Base-by-base conservation (phyloP, 2,113 vertebrate species). In the Salminus brasiliensis region DNA sequence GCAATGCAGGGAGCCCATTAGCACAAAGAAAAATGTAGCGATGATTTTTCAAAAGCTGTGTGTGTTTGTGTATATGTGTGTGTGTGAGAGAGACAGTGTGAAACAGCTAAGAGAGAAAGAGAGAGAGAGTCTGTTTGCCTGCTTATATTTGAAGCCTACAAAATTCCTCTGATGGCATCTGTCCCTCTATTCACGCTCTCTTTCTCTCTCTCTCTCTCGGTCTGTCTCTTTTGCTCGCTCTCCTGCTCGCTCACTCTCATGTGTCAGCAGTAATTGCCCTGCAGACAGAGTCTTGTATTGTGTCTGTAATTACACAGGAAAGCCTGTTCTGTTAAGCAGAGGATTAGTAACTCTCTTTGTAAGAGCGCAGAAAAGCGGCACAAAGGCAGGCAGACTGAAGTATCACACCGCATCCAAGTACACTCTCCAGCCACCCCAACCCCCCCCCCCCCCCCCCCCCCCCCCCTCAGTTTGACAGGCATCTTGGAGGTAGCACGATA, bases 1-100 rank as follows among this genome's bases (percentile, higher is more conserved):
- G 93, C 88, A 94, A 97, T 95, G 93, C 91, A 86, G 91, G 94
- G 94, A 94, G 92, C 93, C 95, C 92, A 95, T 95, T 95, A 94
- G 91, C 88, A 89, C 92, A 77, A 92, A 82, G 94, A 86, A 94
- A 94, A 94, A 95, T 94, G 95, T 92, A 92, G 91, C 92, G 92
- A 92, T 93, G 94, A 93, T 93, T 93, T 94, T 93, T 93, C 94
- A 93, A 94, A 95, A 89, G 94, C 93, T 93, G 92, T 74, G 36
- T 80, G 68, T 72, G 34, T 81, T 39, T 74, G n/a, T 74, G 59
- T 79, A 15, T 93, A 92, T 74, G 43, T 77, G 72, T 73, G 39
- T 53, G 9, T 41, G 49, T 80, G 36, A 53, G 59, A 12, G 21
- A 47, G 34, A 55, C 21, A 67, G 30, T 65, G 60, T 72, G 43